Conservation (phyloP, 2,888 invertebrate species). For the Caenorhabditis virilis region DNA sequence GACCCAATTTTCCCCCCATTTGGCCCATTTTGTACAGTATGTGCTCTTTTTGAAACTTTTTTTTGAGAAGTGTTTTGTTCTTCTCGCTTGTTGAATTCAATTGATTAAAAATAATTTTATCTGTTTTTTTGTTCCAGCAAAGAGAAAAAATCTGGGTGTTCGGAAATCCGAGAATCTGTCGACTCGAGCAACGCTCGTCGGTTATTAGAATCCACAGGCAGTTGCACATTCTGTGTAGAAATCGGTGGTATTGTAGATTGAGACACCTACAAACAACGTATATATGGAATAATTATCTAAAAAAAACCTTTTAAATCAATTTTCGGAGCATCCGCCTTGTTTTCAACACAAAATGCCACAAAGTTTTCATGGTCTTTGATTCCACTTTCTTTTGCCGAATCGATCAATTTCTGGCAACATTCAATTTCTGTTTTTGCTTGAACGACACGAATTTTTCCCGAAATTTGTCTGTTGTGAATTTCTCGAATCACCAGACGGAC, state of each 20-base stretch:
- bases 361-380: conserved; percentile 13
- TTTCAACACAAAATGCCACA: conserved; percentile 15
- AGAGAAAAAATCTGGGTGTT: no score
- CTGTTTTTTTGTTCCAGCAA: no score
- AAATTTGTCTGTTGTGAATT: conserved; percentile 7
- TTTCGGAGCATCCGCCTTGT: neutral
- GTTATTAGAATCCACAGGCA: neutral
- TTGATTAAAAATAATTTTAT: no score
- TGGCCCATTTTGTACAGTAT: no score
- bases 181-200: neutral
- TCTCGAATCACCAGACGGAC: conserved; percentile 11
- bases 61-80: no score
- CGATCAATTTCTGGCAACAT: conserved; percentile 12
- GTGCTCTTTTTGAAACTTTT: no score
- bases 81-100: no score
- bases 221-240: conserved; percentile 12
- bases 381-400: conserved; percentile 5
- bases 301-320: neutral
- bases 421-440: conserved; percentile 3
- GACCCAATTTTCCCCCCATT: no score
- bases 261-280: conserved; percentile 17
- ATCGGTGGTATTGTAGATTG: conserved; percentile 8
- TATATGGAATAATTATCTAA: no score
- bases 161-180: neutral
- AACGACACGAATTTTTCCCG: conserved; percentile 1